These are phyloP conservation scores for Timandra comae DNA, from an alignment of 2,888 invertebrate genomes.

Conservation along the genomic window DNA sequence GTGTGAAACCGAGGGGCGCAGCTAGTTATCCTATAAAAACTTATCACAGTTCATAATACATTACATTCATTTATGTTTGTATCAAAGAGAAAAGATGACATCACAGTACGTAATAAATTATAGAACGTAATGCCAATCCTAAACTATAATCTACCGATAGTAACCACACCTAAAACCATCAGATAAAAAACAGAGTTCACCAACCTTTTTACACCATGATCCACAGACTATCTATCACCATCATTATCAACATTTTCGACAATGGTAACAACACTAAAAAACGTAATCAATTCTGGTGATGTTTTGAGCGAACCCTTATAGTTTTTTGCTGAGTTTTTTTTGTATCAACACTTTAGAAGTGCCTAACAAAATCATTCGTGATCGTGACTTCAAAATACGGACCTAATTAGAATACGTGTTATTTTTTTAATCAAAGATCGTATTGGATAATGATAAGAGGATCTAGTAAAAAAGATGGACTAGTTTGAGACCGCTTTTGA, in stretches of 20 bases:
- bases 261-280: constrained; percentile 34
- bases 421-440: constrained; percentile 15
- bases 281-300: constrained; percentile 51
- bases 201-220: constrained; percentile 17
- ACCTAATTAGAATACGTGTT: constrained; percentile 17
- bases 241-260: constrained; percentile 38
- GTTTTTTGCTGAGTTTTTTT: constrained; percentile 48
- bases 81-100: constrained; percentile 11
- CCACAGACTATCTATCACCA: constrained; percentile 19
- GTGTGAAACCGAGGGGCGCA: too few species aligned
- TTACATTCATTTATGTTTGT: too few species aligned
- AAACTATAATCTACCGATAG: constrained; percentile 4
- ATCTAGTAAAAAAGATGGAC: too few species aligned
- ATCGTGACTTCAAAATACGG: constrained; percentile 29
- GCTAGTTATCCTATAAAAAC: too few species aligned
- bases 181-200: constrained; percentile 18
- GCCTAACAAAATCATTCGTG: constrained; percentile 30
- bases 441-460: not conserved
- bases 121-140: constrained; percentile 11
- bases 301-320: constrained; percentile 48
- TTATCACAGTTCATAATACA: too few species aligned
- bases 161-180: constrained; percentile 10
- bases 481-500: too few species aligned
- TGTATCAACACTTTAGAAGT: constrained; percentile 16
- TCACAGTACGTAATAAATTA: constrained; percentile 12